These are phyloP conservation scores for Drosophila mayaguana DNA, from an alignment of 2,888 invertebrate species.

Conservation along the genomic window DNA sequence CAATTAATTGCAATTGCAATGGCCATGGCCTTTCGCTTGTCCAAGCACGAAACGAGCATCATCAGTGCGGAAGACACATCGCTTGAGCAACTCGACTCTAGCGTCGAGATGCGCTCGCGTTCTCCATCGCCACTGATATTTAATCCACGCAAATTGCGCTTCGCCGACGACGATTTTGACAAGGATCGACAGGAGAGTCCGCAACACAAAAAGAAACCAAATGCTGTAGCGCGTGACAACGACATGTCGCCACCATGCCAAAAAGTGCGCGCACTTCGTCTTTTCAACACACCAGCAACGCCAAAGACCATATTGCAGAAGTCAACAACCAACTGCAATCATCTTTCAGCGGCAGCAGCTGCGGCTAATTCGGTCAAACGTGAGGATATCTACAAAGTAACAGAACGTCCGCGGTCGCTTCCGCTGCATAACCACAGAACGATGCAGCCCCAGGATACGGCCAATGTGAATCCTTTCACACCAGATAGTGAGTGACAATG, in stretches of 20 bases:
- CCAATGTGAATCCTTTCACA: slow-evolving; percentile 95
- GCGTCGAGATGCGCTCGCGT: slow-evolving; percentile 80
- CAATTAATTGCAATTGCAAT: slow-evolving; percentile 22
- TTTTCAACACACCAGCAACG: slow-evolving; percentile 94
- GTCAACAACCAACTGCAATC: slow-evolving; percentile 87
- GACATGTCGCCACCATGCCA: slow-evolving; percentile 87
- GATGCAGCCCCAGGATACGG: slow-evolving; percentile 84
- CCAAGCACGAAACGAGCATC: slow-evolving; percentile 63
- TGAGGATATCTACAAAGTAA: slow-evolving; percentile 55
- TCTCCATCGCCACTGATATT: slow-evolving; percentile 80
- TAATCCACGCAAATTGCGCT: slow-evolving; percentile 83
- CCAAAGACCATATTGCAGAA: slow-evolving; percentile 90
- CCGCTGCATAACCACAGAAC: slow-evolving; percentile 82
- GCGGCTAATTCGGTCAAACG: slow-evolving; percentile 52
- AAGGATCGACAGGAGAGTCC: slow-evolving; percentile 70
- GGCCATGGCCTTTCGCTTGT: slow-evolving; percentile 78
- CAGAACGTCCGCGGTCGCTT: slow-evolving; percentile 85
- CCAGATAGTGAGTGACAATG: slow-evolving; percentile 88
- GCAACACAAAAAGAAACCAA: slow-evolving; percentile 40
- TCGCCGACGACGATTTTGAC: slow-evolving; percentile 81
- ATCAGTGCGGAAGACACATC: slow-evolving; percentile 65
- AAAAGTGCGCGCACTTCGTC: slow-evolving; percentile 88
- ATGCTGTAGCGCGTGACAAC: slow-evolving; percentile 9
- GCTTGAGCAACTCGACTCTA: slow-evolving; percentile 73
- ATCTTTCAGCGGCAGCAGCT: slow-evolving; percentile 75